Evolutionary conservation across 2,888 invertebrate genomes (phyloP), one percentile per base, ranked within the genome.

Genomic region (Euclidia mi): DNA sequence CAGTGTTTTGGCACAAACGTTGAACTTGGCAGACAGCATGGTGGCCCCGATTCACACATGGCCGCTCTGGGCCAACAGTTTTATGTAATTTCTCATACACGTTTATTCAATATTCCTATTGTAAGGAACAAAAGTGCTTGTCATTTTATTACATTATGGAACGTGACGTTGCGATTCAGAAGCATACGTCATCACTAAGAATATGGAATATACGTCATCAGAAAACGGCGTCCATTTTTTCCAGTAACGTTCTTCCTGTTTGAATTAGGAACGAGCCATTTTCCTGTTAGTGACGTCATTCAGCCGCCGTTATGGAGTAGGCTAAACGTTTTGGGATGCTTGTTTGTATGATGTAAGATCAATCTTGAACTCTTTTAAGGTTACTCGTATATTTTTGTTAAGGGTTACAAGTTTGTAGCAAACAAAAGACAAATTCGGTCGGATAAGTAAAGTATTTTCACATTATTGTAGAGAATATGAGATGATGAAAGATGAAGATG

Each of bases 311-410:
- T 15, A 14, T n/a, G n/a, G n/a, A 34, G 60, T 74, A 71, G 73
- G 75, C 71, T 66, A 70, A 64, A 65, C 47, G 47, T 64, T 67
- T 71, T 71, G 64, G 64, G 58, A 37, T 37, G n/a, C 6, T 9
- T 37, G n/a, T n/a, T n/a, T n/a, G n/a, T n/a, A n/a, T n/a, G n/a
- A n/a, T n/a, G n/a, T n/a, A n/a, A n/a, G n/a, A n/a, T n/a, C n/a
- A n/a, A n/a, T n/a, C n/a, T n/a, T n/a, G n/a, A n/a, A n/a, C n/a
- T n/a, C n/a, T n/a, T n/a, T n/a, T n/a, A n/a, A n/a, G n/a, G n/a
- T n/a, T n/a, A n/a, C n/a, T n/a, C n/a, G n/a, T n/a, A n/a, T n/a
- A n/a, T n/a, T n/a, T n/a, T n/a, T n/a, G n/a, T n/a, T n/a, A n/a
- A n/a, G n/a, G n/a, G n/a, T n/a, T n/a, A n/a, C n/a, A n/a, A n/a